These are phyloP conservation scores for Syngnathus scovelli DNA, from an alignment of 2,113 vertebrate genomes.

Conservation along the genomic window DNA sequence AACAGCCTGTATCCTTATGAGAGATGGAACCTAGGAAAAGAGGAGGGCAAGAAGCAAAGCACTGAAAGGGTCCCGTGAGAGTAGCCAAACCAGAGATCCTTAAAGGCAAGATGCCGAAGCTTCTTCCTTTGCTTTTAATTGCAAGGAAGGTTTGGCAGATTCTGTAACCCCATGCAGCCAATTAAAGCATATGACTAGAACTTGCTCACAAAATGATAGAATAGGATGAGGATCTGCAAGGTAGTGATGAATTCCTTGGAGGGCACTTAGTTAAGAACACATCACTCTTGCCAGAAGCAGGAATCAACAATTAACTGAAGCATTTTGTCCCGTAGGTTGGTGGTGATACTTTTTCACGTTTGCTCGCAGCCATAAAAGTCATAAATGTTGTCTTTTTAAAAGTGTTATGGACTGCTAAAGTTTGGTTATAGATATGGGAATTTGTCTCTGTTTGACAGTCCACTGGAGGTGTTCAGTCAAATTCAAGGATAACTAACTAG, in stretches of 20 bases:
- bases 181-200: constrained; percentile 67
- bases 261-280: constrained; percentile 58
- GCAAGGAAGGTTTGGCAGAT: constrained; percentile 61
- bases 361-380: constrained; percentile 2
- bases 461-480: constrained; percentile 58
- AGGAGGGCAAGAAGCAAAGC: constrained; percentile 54
- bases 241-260: constrained; percentile 51
- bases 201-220: constrained; percentile 39
- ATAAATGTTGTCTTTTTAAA: neutral
- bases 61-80: constrained; percentile 54
- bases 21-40: constrained; percentile 53
- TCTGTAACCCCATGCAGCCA: constrained; percentile 58
- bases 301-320: constrained; percentile 19
- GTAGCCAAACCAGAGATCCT: constrained; percentile 62
- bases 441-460: constrained; percentile 26
- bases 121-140: constrained; percentile 63
- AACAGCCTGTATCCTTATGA: constrained; percentile 57
- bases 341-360: neutral
- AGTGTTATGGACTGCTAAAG: constrained; percentile 16
- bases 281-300: constrained; percentile 41
- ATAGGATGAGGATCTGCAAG: constrained; percentile 33
- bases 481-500: constrained; percentile 66
- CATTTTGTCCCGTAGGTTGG: neutral
- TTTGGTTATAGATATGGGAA: constrained; percentile 30
- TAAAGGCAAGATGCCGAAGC: constrained; percentile 55